Conservation (phyloP, 2,113 vertebrate genomes). For the Onychostoma macrolepis region DNA sequence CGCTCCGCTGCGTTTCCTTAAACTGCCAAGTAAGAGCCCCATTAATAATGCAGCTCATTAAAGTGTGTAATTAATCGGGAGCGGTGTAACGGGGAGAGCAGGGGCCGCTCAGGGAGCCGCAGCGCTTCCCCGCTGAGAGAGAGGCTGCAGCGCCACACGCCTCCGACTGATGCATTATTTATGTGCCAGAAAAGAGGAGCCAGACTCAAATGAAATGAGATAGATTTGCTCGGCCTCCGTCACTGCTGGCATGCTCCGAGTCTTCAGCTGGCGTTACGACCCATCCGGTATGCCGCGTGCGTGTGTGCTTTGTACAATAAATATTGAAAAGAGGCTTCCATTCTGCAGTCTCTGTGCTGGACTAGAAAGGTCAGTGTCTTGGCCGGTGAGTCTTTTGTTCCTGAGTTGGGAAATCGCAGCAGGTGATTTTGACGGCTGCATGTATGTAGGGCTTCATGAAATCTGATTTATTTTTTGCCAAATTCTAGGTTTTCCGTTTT, state of each 20-base stretch:
- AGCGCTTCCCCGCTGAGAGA: constrained; percentile 52
- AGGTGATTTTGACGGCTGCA: background rate
- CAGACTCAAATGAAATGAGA: constrained; percentile 44
- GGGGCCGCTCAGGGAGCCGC: constrained; percentile 55
- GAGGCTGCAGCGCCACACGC: constrained; percentile 61
- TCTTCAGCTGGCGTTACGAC: constrained; percentile 64
- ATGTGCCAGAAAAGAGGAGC: constrained; percentile 66
- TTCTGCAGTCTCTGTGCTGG: constrained; percentile 57
- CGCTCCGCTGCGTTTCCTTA: constrained; percentile 88
- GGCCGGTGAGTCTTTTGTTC: constrained; percentile 52
- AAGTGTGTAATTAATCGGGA: constrained; percentile 99
- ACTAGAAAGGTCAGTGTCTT: constrained; percentile 63
- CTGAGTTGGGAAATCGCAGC: constrained; percentile 34
- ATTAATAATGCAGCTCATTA: constrained; percentile 99
- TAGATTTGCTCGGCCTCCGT: constrained; percentile 54
- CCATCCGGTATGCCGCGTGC: constrained; percentile 64
- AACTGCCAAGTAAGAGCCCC: constrained; percentile 98
- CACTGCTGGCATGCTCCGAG: constrained; percentile 57
- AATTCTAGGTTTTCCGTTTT: background rate
- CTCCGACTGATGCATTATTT: constrained; percentile 71
- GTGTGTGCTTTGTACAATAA: constrained; percentile 44
- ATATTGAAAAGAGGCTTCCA: constrained; percentile 56
- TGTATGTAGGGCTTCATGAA: background rate
- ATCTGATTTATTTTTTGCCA: background rate
- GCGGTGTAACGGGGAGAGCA: constrained; percentile 73